Evolutionary conservation across 2,888 invertebrate species (phyloP).

Genomic region (Eucera pruinosa): DNA sequence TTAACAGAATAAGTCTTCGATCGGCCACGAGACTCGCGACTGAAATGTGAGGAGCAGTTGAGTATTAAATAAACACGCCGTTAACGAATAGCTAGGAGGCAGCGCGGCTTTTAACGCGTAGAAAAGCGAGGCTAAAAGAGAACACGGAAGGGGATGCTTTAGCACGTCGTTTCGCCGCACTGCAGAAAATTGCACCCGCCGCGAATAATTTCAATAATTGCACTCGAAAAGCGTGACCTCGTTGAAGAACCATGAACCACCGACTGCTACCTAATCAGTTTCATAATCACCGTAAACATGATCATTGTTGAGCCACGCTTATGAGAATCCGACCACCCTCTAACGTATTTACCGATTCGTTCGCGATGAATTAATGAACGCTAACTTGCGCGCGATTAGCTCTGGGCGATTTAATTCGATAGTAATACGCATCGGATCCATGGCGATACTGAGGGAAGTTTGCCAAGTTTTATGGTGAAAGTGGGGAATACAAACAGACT

Average conservation of each 20-base stretch:
- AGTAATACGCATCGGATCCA: conserved; percentile 19
- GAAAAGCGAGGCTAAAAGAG: not conserved
- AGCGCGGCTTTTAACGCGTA: conserved; percentile 7
- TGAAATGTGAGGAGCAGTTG: conserved; percentile 53
- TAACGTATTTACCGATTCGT: conserved; percentile 29
- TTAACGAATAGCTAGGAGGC: conserved; percentile 2
- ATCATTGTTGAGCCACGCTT: conserved; percentile 7
- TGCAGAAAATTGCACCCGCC: conserved; percentile 41
- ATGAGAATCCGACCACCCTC: conserved; percentile 2
- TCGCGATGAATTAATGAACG: conserved; percentile 24
- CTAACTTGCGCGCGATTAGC: conserved; percentile 26
- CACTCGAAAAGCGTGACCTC: conserved; percentile 27
- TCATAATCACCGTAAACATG: conserved; percentile 41
- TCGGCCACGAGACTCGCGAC: conserved; percentile 47
- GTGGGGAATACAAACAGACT: not conserved
- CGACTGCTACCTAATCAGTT: conserved; percentile 38
- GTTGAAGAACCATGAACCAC: conserved; percentile 10
- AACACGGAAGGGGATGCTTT: no score
- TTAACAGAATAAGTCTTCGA: conserved; percentile 65
- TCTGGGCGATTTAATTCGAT: conserved; percentile 25
- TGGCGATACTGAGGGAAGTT: not conserved
- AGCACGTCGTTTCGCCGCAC: conserved; percentile 9
- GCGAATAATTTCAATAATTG: conserved; percentile 54
- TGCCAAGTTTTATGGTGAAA: not conserved
- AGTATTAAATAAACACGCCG: conserved; percentile 36